Conservation (phyloP, 2,113 vertebrate species). For the Charadrius vociferus region DNA sequence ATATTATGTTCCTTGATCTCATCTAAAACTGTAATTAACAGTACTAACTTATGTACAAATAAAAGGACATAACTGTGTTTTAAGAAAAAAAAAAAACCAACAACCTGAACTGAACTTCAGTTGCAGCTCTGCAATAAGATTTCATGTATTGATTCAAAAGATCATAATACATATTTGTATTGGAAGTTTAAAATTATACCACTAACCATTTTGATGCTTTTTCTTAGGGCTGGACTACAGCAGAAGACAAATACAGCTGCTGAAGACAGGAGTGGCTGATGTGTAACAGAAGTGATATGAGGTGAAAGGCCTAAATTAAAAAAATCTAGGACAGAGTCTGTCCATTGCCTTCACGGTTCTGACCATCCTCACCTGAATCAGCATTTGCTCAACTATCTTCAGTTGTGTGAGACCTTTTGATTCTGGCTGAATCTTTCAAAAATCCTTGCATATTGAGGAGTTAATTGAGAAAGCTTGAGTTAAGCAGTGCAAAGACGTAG, state of each 20-base stretch:
- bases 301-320: neutral
- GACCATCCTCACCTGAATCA: neutral
- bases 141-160: neutral
- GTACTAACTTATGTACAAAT: neutral
- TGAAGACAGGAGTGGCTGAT: neutral
- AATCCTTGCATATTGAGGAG: neutral
- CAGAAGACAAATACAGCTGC: neutral
- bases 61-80: neutral
- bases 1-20: neutral
- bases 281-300: fast-evolving
- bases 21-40: neutral
- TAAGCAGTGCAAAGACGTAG: neutral
- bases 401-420: neutral
- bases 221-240: neutral
- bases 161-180: neutral
- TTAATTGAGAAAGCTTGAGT: neutral
- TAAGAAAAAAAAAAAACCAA: neutral
- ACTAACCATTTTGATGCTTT: neutral
- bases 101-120: neutral
- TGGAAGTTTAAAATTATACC: neutral
- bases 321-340: neutral
- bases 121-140: neutral
- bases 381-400: neutral
- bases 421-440: neutral
- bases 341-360: neutral